These are phyloP conservation scores for Clusia tigrina DNA, from an alignment of 2,888 invertebrate genomes.

Conservation along the genomic window DNA sequence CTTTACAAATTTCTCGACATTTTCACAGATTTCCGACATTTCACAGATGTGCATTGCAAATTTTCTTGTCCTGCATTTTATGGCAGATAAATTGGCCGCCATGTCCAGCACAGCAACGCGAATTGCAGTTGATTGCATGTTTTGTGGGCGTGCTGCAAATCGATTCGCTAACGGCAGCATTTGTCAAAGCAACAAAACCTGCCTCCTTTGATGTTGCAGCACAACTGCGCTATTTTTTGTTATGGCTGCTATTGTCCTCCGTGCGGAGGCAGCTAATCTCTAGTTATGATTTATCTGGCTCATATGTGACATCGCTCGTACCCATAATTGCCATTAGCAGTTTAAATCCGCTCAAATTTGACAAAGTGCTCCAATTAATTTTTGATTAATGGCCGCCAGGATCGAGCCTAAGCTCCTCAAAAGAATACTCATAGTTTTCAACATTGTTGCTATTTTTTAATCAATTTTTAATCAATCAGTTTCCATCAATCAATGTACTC, in stretches of 20 bases:
- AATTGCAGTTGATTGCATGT: not conserved
- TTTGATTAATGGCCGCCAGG: not conserved
- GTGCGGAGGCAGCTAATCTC: not conserved
- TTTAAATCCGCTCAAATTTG: not conserved
- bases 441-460: not conserved
- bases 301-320: not conserved
- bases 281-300: not conserved
- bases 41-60: not conserved
- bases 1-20: not conserved
- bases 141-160: slow-evolving; percentile 10
- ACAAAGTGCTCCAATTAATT: slow-evolving; percentile 7
- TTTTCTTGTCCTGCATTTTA: not conserved
- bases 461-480: slow-evolving; percentile 5
- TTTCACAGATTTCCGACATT: no score
- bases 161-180: not conserved
- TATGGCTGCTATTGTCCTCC: not conserved
- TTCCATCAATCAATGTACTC: not conserved
- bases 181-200: not conserved
- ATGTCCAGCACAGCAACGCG: not conserved
- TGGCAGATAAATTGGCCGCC: not conserved
- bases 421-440: not conserved
- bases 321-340: no score
- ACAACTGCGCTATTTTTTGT: not conserved
- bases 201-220: not conserved
- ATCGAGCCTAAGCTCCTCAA: not conserved